A percentile compares a stretch with the other conserved stretches of the same genome.
Evolutionary conservation across 1,140 invertebrate genomes (phyloP).

Genomic region (Drosophila pseudoananassae): DNA sequence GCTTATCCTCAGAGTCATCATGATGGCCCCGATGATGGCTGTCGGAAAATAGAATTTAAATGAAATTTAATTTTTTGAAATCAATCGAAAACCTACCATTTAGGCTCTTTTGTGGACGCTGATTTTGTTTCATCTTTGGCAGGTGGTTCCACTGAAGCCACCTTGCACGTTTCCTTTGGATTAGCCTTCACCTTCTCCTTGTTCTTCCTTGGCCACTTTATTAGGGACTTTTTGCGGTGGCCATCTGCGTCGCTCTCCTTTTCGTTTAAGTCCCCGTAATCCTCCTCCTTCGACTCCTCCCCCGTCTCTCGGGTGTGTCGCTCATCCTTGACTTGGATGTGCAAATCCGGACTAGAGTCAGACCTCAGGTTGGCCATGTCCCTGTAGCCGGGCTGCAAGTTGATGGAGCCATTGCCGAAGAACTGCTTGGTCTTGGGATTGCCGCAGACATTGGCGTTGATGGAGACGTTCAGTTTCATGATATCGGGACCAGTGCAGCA

Average conservation of each 20-base stretch:
- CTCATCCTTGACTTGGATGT: conserved; percentile 2
- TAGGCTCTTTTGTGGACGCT: neutral
- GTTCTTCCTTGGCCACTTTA: neutral
- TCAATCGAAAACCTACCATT: conserved; percentile 11
- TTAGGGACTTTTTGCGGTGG: neutral
- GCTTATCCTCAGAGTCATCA: neutral
- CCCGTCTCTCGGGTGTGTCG: conserved; percentile 4
- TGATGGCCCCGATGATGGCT: neutral
- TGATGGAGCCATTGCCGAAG: conserved; percentile 69
- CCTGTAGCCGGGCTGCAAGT: conserved; percentile 30
- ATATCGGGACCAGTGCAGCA: conserved; percentile 41
- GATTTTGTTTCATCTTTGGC: neutral
- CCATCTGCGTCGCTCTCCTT: neutral
- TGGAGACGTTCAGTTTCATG: conserved; percentile 62
- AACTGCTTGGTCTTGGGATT: conserved; percentile 64
- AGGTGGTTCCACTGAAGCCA: neutral
- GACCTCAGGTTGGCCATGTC: neutral
- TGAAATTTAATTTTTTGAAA: neutral
- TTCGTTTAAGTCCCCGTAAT: neutral
- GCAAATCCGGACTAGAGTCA: neutral
- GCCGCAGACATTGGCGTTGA: conserved; percentile 65
- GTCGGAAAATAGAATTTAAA: neutral
- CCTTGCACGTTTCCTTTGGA: neutral
- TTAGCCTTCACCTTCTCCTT: neutral
- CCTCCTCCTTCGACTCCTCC: neutral